Conservation (phyloP, 2,113 vertebrate species). For the Piprites chloris region DNA sequence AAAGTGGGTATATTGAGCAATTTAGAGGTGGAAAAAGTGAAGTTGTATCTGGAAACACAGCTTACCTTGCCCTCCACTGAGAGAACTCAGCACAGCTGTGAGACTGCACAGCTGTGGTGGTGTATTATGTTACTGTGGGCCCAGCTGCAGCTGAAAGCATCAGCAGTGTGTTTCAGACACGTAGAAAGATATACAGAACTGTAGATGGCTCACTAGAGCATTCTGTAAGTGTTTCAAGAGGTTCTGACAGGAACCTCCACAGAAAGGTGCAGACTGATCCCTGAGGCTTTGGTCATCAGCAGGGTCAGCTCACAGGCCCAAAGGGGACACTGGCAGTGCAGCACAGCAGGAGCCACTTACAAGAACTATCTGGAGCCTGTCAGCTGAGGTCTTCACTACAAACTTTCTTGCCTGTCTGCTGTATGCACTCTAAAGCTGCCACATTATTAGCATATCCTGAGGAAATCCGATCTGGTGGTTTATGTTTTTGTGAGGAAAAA, state of each 20-base stretch:
- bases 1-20: background rate
- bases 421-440: background rate
- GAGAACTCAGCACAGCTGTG: background rate
- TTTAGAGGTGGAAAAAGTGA: background rate
- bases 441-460: background rate
- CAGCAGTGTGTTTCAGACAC: background rate
- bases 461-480: background rate
- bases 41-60: background rate
- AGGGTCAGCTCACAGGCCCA: fast-evolving
- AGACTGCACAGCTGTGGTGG: background rate
- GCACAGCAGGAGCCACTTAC: background rate
- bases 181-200: background rate
- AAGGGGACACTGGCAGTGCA: fast-evolving
- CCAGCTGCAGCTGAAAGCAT: background rate
- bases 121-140: background rate
- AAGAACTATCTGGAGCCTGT: background rate
- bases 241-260: background rate
- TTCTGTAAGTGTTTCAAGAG: background rate
- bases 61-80: background rate
- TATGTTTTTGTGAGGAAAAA: background rate
- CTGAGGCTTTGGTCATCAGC: background rate
- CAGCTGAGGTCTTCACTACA: background rate
- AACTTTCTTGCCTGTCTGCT: background rate
- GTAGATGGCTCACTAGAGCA: background rate
- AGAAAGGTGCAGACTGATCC: background rate